Conservation (phyloP, 2,888 invertebrate species). For the Allygus modestus region DNA sequence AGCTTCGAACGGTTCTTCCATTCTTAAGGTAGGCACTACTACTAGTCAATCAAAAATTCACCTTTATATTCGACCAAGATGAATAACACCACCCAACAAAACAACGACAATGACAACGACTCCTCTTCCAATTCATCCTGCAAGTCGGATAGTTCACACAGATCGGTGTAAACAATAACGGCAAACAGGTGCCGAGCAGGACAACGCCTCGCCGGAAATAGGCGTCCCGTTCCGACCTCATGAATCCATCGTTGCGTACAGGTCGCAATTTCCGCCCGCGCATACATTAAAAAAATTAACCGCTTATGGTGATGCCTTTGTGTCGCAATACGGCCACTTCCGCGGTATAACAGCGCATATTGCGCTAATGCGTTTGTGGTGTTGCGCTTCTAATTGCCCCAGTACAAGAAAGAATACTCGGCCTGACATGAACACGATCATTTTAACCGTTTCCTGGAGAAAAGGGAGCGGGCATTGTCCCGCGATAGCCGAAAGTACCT, state of each 20-base stretch:
- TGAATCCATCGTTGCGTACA: conserved; percentile 55
- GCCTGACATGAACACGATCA: conserved; percentile 1
- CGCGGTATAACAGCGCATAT: conserved; percentile 20
- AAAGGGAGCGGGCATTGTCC: conserved; percentile 38
- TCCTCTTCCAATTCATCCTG: neutral
- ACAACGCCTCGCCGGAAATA: conserved; percentile 7
- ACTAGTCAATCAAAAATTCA: no score
- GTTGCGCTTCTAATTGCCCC: conserved; percentile 19
- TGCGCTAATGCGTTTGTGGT: conserved; percentile 32
- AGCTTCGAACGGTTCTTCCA: no score
- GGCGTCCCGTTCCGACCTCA: conserved; percentile 32
- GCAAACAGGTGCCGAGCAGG: neutral
- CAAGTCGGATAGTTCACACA: conserved; percentile 4
- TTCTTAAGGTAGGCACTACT: no score
- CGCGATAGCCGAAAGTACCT: conserved; percentile 41
- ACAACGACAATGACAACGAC: neutral
- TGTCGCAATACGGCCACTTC: conserved; percentile 52
- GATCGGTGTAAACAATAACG: conserved; percentile 28
- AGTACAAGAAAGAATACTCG: no score
- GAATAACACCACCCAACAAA: no score
- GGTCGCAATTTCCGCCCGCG: conserved; percentile 54
- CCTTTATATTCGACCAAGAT: no score
- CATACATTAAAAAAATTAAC: conserved; percentile 58
- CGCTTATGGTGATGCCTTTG: conserved; percentile 47
- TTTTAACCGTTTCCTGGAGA: conserved; percentile 51